These are phyloP conservation scores for Thamnaconus septentrionalis DNA, from an alignment of 2,113 vertebrate genomes.

Conservation along the genomic window DNA sequence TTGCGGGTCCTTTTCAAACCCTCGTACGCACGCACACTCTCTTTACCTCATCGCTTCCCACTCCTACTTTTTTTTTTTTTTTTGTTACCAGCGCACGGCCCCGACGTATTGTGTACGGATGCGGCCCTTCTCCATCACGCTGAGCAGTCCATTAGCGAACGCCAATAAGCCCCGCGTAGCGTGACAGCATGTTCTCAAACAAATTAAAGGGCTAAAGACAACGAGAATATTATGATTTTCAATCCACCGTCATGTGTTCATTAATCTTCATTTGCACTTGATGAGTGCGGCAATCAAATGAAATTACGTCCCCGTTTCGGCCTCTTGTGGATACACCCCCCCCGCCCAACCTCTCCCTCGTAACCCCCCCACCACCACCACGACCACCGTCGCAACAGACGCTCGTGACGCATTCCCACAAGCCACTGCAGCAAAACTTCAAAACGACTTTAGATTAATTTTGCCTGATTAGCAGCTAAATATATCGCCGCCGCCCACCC, in stretches of 20 bases:
- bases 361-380: background rate
- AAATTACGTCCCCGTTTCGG: slow-evolving; percentile 65
- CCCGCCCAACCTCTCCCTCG: slow-evolving; percentile 4
- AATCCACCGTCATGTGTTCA: slow-evolving; percentile 70
- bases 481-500: slow-evolving; percentile 48
- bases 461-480: slow-evolving; percentile 71
- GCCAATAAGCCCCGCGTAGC: slow-evolving; percentile 68
- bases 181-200: slow-evolving; percentile 69
- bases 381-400: background rate
- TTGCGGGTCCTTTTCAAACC: background rate
- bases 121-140: slow-evolving; percentile 36
- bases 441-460: slow-evolving; percentile 70
- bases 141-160: slow-evolving; percentile 69
- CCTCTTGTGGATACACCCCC: slow-evolving; percentile 59
- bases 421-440: slow-evolving; percentile 66
- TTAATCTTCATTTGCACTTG: slow-evolving; percentile 75
- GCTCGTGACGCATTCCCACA: slow-evolving; percentile 40
- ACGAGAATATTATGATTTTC: slow-evolving; percentile 73
- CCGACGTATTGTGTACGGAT: slow-evolving; percentile 4
- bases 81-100: background rate
- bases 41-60: background rate
- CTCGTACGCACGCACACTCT: slow-evolving; percentile 15
- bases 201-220: slow-evolving; percentile 73
- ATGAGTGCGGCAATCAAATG: slow-evolving; percentile 74
- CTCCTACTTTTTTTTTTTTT: slow-evolving; percentile 3